Evolutionary conservation across 2,113 vertebrate genomes (phyloP).

Genomic region (Sisor rabdophorus): DNA sequence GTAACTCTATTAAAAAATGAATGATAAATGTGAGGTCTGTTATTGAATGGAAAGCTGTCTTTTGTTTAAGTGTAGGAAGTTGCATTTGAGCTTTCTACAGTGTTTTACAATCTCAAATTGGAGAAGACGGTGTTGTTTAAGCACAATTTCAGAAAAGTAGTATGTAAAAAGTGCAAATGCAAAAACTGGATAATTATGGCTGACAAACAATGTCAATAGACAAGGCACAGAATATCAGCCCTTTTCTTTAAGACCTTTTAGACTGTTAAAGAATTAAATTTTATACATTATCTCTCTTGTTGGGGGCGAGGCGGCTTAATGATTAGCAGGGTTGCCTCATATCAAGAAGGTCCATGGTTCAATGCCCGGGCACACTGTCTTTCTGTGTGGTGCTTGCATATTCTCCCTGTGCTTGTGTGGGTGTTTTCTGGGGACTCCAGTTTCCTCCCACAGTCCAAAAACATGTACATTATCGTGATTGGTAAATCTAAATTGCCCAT

Average conservation of each 20-base stretch:
- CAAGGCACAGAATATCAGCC: conserved; percentile 20
- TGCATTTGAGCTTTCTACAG: conserved; percentile 68
- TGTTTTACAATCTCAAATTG: conserved; percentile 1
- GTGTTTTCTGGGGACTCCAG: too few relatives aligned
- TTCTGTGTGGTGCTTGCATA: too few relatives aligned
- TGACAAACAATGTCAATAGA: conserved; percentile 45
- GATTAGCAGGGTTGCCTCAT: too few relatives aligned
- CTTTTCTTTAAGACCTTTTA: neutral
- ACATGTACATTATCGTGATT: too few relatives aligned
- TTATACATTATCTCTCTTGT: too few relatives aligned
- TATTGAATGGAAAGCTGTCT: conserved; percentile 38
- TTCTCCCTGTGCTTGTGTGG: too few relatives aligned
- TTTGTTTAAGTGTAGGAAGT: conserved; percentile 47
- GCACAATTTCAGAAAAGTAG: neutral
- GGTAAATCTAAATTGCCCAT: too few relatives aligned
- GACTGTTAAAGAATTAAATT: neutral
- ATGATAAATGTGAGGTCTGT: conserved; percentile 69
- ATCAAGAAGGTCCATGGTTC: too few relatives aligned
- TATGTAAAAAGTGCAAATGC: conserved; percentile 66
- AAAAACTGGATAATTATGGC: conserved; percentile 44
- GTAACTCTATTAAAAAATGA: conserved; percentile 27
- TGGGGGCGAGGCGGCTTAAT: too few relatives aligned
- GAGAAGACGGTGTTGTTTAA: neutral
- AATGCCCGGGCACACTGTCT: too few relatives aligned
- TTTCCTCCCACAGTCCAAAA: too few relatives aligned